Conservation (phyloP, 2,888 invertebrate species). For the Ferrisia virgata region DNA sequence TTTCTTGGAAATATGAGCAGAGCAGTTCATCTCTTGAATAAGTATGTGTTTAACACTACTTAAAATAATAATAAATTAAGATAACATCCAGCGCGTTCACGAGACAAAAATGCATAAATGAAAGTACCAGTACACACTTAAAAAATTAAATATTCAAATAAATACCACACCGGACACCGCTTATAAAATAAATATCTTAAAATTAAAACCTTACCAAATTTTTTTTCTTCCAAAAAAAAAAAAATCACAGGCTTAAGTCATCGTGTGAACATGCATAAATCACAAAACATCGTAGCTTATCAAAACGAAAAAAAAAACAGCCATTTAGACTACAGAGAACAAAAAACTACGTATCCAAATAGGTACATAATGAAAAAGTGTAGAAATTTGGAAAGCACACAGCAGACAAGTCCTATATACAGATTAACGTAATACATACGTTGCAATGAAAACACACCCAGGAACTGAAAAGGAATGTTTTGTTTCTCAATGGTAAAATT, state of each 20-base stretch:
- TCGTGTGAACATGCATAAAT: slow-evolving; percentile 6
- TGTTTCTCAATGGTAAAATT: not conserved
- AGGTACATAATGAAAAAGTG: slow-evolving; percentile 6
- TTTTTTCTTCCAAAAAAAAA: not conserved
- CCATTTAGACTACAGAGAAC: not conserved
- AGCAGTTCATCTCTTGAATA: not conserved
- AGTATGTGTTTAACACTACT: not conserved
- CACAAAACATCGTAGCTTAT: slow-evolving; percentile 17
- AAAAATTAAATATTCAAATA: not conserved
- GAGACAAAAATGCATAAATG: slow-evolving; percentile 24
- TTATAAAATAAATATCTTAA: not conserved
- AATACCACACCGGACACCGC: slow-evolving; percentile 20
- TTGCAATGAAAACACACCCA: not conserved
- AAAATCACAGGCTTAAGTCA: slow-evolving; percentile 23
- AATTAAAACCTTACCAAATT: not conserved
- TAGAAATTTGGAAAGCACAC: slow-evolving; percentile 13
- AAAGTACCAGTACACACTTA: slow-evolving; percentile 18
- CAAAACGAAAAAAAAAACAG: not conserved
- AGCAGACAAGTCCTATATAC: not conserved
- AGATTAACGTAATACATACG: not conserved
- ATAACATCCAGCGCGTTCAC: not conserved
- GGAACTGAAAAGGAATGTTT: not conserved
- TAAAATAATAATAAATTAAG: not conserved
- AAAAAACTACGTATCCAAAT: not conserved
- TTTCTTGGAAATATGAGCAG: not conserved